phyloP scores from a whole-genome alignment of 2,797 vertebrate species.

The Hyperoplus immaculatus region DNA sequence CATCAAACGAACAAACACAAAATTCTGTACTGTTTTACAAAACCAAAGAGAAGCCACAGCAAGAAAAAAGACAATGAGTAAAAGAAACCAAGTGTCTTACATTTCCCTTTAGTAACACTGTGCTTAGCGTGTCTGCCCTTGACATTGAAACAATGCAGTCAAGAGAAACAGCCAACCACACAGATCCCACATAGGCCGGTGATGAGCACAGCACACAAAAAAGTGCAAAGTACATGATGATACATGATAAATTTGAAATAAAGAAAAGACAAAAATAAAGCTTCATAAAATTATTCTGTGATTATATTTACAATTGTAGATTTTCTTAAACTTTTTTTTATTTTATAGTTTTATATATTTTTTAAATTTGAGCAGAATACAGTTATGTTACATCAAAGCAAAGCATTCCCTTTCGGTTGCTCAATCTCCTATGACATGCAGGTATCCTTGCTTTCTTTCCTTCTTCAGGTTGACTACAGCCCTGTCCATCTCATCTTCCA shows the following conservation, averaged over 20 bases:
- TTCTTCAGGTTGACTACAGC: slow-evolving; percentile 62
- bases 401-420: slow-evolving; percentile 85
- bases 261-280: slow-evolving; percentile 74
- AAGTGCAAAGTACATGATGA: slow-evolving; percentile 81
- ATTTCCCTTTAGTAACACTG: slow-evolving; percentile 74
- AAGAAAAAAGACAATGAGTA: slow-evolving; percentile 72
- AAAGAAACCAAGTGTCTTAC: slow-evolving; percentile 72
- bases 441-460: slow-evolving; percentile 76
- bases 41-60: slow-evolving; percentile 79
- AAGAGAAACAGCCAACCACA: slow-evolving; percentile 72
- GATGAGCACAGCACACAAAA: slow-evolving; percentile 77
- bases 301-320: slow-evolving; percentile 84
- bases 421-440: slow-evolving; percentile 84
- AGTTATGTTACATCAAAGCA: slow-evolving; percentile 87
- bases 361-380: slow-evolving; percentile 73
- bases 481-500: slow-evolving; percentile 36
- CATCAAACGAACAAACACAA: slow-evolving; percentile 73
- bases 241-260: slow-evolving; percentile 56
- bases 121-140: slow-evolving; percentile 60
- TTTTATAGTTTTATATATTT: slow-evolving; percentile 35
- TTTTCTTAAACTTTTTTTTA: slow-evolving; percentile 53
- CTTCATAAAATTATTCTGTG: slow-evolving; percentile 73
- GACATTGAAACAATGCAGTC: slow-evolving; percentile 65
- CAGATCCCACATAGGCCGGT: slow-evolving; percentile 67
- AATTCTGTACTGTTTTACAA: slow-evolving; percentile 72